Evolutionary conservation across 2,888 invertebrate species (phyloP).

Genomic region (Steinernema carpocapsae): DNA sequence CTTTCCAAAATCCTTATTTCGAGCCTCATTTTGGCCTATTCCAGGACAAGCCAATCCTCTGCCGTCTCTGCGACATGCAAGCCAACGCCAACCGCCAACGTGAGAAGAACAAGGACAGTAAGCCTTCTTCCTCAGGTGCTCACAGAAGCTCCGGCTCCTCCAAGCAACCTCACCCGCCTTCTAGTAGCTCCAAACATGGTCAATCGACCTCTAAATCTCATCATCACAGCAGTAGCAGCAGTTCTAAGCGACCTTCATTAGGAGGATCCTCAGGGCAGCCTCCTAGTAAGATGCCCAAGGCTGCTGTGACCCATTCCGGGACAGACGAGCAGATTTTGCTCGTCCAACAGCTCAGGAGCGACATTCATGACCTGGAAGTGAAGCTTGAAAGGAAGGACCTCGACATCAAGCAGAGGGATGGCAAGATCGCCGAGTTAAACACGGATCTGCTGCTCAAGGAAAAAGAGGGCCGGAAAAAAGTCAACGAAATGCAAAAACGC

Average conservation of each 20-base stretch:
- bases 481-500: conserved; percentile 51
- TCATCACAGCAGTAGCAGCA: neutral
- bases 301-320: neutral
- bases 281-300: neutral
- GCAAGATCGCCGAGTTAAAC: conserved; percentile 56
- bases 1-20: neutral
- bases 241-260: neutral
- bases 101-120: conserved; percentile 27
- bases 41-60: conserved; percentile 44
- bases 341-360: conserved; percentile 54
- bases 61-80: conserved; percentile 52
- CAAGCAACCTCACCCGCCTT: neutral
- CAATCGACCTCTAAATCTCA: conserved; percentile 8
- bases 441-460: conserved; percentile 52
- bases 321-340: conserved; percentile 42
- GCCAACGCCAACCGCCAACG: conserved; percentile 44
- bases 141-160: conserved; percentile 11
- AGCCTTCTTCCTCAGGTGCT: conserved; percentile 34
- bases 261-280: conserved; percentile 8
- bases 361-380: conserved; percentile 49
- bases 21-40: too few relatives aligned
- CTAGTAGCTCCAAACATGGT: neutral
- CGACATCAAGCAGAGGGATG: conserved; percentile 52
- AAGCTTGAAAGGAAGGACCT: conserved; percentile 47
- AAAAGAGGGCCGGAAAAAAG: conserved; percentile 49